phyloP scores from a whole-genome alignment of 2,113 vertebrate genomes.

The Melanocharis versteri region DNA sequence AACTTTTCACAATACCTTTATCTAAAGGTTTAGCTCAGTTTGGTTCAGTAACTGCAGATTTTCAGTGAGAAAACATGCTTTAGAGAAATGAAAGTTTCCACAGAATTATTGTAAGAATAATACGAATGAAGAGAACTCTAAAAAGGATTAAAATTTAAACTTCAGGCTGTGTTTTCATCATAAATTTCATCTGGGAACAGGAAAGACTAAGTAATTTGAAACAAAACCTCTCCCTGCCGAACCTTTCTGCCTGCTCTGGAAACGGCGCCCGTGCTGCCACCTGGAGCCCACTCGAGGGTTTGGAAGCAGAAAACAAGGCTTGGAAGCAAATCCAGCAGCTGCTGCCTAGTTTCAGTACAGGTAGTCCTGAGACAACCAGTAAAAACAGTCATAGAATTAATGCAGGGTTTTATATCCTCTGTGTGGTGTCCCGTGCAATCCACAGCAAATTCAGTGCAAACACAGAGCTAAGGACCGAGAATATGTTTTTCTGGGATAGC shows the following conservation, averaged over 20 bases:
- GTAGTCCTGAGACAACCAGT: neutral
- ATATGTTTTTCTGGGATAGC: neutral
- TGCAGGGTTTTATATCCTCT: neutral
- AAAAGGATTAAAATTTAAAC: neutral
- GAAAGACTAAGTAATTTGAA: neutral
- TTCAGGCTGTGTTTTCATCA: neutral
- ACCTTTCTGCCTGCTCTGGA: neutral
- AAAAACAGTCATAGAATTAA: neutral
- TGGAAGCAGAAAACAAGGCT: neutral
- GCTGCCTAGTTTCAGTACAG: fast-evolving
- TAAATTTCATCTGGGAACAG: neutral
- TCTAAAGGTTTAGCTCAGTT: neutral
- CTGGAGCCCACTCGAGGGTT: neutral
- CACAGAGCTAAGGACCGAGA: neutral
- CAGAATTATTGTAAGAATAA: neutral
- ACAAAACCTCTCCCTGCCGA: neutral
- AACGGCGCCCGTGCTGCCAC: neutral
- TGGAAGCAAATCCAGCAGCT: neutral
- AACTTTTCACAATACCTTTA: neutral
- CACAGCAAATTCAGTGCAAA: neutral
- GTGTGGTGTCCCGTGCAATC: neutral
- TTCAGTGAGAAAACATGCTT: neutral
- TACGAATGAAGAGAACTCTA: neutral
- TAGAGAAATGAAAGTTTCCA: neutral
- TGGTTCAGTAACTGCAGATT: neutral